Evolutionary conservation across 2,113 vertebrate genomes (phyloP).

Genomic region (Cricetomys ansorgei): DNA sequence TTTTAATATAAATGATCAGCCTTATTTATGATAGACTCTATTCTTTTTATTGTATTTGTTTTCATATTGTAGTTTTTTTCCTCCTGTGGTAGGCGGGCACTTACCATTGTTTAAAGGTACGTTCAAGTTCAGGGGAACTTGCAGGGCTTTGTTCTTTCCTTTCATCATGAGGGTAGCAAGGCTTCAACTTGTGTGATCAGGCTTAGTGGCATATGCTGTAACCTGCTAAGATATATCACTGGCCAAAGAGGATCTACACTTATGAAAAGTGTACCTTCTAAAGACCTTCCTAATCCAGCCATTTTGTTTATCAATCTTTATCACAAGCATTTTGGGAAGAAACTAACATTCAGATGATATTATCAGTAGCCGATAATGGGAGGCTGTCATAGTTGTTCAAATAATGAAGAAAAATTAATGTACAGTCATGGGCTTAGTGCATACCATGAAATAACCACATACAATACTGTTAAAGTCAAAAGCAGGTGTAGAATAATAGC

Average conservation of each 20-base stretch:
- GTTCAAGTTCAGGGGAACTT: neutral
- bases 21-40: neutral
- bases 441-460: neutral
- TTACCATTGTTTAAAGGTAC: neutral
- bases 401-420: neutral
- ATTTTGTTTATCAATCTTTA: neutral
- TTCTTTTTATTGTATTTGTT: neutral
- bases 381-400: neutral
- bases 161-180: neutral
- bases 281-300: neutral
- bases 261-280: too few relatives aligned
- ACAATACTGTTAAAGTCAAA: neutral
- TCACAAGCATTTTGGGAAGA: neutral
- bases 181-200: neutral
- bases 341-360: neutral
- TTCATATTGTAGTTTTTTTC: neutral
- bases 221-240: neutral
- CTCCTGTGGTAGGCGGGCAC: neutral
- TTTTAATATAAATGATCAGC: neutral
- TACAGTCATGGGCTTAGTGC: rapidly evolving
- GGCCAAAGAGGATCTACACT: neutral
- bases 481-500: neutral
- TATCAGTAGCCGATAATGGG: neutral
- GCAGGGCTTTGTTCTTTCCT: too few relatives aligned
- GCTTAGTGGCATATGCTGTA: too few relatives aligned